These are phyloP conservation scores for Palythoa grandis DNA, from an alignment of 92 coral and sea anemone species.

Conservation along the genomic window DNA sequence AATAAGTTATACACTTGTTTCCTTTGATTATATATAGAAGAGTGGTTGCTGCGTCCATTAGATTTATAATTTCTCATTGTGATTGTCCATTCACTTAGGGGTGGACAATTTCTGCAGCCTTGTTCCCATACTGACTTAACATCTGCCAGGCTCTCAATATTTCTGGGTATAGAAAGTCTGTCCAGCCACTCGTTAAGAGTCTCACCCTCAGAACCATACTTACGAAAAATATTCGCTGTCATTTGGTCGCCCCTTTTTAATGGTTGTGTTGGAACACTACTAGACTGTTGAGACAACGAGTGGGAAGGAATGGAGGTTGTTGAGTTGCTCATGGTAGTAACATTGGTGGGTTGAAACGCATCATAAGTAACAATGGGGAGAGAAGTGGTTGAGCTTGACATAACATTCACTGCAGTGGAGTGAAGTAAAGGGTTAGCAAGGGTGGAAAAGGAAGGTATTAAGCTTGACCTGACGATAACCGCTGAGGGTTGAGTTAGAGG, in stretches of 20 bases:
- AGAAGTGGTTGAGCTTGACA: slow-evolving; percentile 10
- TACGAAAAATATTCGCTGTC: not conserved
- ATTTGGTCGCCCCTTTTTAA: slow-evolving; percentile 5
- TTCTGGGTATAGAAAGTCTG: slow-evolving; percentile 50
- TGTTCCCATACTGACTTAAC: slow-evolving; percentile 52
- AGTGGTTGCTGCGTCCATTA: slow-evolving; percentile 47
- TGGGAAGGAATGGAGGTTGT: not conserved
- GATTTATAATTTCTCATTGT: slow-evolving; percentile 46
- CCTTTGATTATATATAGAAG: slow-evolving; percentile 57
- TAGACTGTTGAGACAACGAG: not conserved
- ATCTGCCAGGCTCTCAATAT: slow-evolving; percentile 53
- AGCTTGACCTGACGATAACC: not conserved
- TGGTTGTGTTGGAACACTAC: not conserved
- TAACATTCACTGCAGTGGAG: not conserved
- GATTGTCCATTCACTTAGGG: slow-evolving; percentile 50
- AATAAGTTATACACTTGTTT: slow-evolving; percentile 42
- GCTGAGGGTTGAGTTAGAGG: not conserved
- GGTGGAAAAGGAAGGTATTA: not conserved
- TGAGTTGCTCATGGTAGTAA: slow-evolving; percentile 5
- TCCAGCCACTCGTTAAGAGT: slow-evolving; percentile 53
- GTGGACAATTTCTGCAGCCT: slow-evolving; percentile 55
- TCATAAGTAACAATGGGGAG: slow-evolving; percentile 5
- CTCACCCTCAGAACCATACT: slow-evolving; percentile 2
- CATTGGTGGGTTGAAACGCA: slow-evolving; percentile 6
- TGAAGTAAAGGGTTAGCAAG: not conserved